Evolutionary conservation across 2,113 vertebrate species (phyloP).

Genomic region (Puma concolor): DNA sequence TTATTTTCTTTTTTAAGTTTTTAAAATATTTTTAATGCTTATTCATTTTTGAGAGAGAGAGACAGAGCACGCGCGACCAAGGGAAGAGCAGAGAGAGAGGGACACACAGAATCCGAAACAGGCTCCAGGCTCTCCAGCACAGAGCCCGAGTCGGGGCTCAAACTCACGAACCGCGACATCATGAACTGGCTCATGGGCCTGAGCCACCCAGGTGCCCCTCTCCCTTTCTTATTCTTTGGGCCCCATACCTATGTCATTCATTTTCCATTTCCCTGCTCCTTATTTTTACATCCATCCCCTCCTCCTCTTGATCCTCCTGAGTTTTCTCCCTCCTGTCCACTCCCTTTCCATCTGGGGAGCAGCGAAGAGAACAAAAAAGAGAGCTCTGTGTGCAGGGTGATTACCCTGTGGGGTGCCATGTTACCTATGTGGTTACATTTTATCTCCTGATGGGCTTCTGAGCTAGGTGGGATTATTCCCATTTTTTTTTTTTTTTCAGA

Average conservation of each 20-base stretch:
- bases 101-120: too few species aligned
- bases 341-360: not conserved
- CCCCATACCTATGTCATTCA: not conserved
- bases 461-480: not conserved
- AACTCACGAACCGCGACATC: too few species aligned
- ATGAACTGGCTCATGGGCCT: too few species aligned
- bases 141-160: too few species aligned
- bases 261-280: not conserved
- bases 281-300: not conserved
- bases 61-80: too few species aligned
- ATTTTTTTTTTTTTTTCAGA: not conserved
- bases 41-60: too few species aligned
- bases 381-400: not conserved
- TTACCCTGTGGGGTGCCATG: not conserved
- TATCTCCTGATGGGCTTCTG: not conserved
- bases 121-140: too few species aligned
- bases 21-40: too few species aligned
- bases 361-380: not conserved
- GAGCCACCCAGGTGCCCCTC: not conserved
- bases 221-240: not conserved
- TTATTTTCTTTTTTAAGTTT: not conserved
- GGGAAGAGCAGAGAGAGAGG: too few species aligned
- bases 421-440: not conserved
- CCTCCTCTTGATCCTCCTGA: not conserved
- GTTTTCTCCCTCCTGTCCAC: not conserved